Base-by-base conservation (phyloP, 2,113 vertebrate species). In the Callipepla squamata region DNA sequence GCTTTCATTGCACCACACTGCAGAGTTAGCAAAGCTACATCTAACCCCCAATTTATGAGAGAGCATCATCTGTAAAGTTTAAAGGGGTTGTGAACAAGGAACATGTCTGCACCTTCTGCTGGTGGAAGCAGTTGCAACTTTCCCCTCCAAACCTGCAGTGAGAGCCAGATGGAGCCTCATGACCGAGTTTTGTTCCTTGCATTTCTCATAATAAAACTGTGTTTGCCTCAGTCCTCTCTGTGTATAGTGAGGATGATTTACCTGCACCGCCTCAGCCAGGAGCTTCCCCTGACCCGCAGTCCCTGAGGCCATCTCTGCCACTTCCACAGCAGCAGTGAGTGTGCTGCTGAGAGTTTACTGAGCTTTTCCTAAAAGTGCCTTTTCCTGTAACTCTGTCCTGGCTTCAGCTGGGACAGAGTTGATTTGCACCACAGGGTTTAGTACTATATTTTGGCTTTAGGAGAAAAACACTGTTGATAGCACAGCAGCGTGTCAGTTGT, bases 291-390 rank as follows among this genome's bases (percentile, higher is more conserved):
- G 7, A 25, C 28, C 48, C 1, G 3, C 22, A 66, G 42, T 15
- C 28, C 38, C n/a, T 28, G 42, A 10, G 0, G 22, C 0, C 1
- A 72, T 13, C 22, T 50, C 42, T 7, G 9, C 5, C 15, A 0
- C 26, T 18, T 36, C 13, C 53, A 40, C 30, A 30, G 44, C 44
- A 80, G 84, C 69, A 85, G 32, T 25, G 70, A 42, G 28, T 57
- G 66, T 28, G 23, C 48, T 48, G 44, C 22, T 5, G 10, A 22
- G 62, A 25, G 13, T 67, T 82, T 69, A 53, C 1, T 1, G 59
- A 16, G 58, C 26, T 25, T 76, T 85, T 65, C 63, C 1, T 1
- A 62, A 15, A 72, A 34, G 11, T 70, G 47, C 12, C 34, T 78
- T 59, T 74, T 14, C 50, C 50, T 51, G 50, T 51, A 51, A 51